phyloP scores from a whole-genome alignment of 2,888 invertebrate species.

The Lissocephala sabroskyi region DNA sequence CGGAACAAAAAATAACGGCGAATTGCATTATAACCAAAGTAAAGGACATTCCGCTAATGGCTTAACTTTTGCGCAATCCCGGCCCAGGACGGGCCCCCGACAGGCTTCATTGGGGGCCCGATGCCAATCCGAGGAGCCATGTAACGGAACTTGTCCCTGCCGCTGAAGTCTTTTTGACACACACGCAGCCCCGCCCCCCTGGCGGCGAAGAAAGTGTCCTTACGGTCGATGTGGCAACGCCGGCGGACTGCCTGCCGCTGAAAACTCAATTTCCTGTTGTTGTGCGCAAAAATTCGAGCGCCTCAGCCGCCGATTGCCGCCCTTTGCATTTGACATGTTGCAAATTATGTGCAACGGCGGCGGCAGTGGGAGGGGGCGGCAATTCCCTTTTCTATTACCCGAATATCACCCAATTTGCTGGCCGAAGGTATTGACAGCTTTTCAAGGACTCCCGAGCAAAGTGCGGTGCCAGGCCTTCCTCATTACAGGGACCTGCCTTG shows the following conservation, averaged over 20 bases:
- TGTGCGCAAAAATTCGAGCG: constrained; percentile 48
- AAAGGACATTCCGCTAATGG: constrained; percentile 62
- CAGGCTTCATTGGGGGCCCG: too few species aligned
- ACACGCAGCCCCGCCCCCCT: too few species aligned
- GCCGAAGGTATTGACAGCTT: too few species aligned
- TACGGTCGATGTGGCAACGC: constrained; percentile 47
- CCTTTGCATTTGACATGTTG: constrained; percentile 56
- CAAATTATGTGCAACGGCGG: constrained; percentile 32
- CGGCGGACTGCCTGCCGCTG: constrained; percentile 45
- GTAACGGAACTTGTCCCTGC: constrained; percentile 47
- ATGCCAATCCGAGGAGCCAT: constrained; percentile 27
- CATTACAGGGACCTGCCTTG: too few species aligned
- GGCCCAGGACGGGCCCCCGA: too few species aligned
- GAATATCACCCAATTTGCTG: too few species aligned
- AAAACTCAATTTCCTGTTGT: constrained; percentile 63
- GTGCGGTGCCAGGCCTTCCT: too few species aligned
- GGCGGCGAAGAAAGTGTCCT: constrained; percentile 7
- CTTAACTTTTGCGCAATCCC: constrained; percentile 52
- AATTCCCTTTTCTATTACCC: too few species aligned
- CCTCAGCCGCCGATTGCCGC: constrained; percentile 5
- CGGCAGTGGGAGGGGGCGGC: too few species aligned
- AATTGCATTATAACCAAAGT: constrained; percentile 62
- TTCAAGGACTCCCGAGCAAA: too few species aligned
- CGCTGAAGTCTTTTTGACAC: constrained; percentile 56
- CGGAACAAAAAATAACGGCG: constrained; percentile 34